A percentile compares a stretch with the other conserved stretches of the same genome.
These are phyloP conservation scores for Gavialis gangeticus DNA, from an alignment of 2,113 vertebrate species.

Conservation along the genomic window DNA sequence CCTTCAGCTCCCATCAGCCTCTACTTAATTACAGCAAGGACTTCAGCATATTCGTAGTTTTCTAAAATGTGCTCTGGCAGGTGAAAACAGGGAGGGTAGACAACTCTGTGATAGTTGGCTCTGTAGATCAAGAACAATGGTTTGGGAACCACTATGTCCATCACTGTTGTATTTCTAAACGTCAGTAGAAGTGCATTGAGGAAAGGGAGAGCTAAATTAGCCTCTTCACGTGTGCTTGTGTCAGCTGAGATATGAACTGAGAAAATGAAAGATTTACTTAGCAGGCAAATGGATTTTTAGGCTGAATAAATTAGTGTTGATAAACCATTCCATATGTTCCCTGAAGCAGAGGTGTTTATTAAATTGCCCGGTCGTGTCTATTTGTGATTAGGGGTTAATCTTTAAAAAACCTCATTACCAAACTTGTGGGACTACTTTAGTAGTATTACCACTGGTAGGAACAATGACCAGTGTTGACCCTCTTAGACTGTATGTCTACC, in stretches of 20 bases:
- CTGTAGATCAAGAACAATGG: neutral
- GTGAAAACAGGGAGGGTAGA: neutral
- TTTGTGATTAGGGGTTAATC: neutral
- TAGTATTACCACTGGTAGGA: neutral
- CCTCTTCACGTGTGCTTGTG: neutral
- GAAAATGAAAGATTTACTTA: neutral
- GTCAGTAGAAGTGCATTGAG: neutral
- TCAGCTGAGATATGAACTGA: neutral
- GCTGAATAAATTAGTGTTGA: neutral
- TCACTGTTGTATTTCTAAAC: neutral
- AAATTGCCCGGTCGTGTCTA: neutral
- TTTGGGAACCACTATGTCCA: neutral
- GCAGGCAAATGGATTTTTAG: neutral
- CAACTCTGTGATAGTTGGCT: neutral
- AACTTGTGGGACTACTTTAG: neutral
- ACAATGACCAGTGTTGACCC: neutral
- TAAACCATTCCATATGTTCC: neutral
- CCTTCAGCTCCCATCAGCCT: neutral
- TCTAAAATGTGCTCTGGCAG: neutral
- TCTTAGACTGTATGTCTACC: too few relatives aligned
- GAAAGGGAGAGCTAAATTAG: neutral
- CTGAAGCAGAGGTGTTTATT: neutral
- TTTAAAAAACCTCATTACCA: neutral
- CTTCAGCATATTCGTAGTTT: neutral
- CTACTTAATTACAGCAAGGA: neutral